Base-by-base conservation (phyloP, 2,113 vertebrate genomes). In the Todiramphus chloris region DNA sequence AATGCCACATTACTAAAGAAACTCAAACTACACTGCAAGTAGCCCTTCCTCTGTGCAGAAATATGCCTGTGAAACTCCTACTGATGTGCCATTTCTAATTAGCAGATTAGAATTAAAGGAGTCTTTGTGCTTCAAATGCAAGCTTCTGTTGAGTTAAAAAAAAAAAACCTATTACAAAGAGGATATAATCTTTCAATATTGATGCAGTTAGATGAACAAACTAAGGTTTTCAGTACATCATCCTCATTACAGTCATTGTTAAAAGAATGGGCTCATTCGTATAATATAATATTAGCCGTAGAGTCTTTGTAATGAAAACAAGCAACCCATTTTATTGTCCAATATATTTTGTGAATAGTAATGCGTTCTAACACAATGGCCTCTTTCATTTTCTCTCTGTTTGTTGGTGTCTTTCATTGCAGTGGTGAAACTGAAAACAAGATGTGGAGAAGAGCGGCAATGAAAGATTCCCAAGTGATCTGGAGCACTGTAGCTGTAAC, bases 211-310 rank as follows among this genome's bases (percentile, higher is more conserved):
- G 51, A 70, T 59, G 67, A 87, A 56, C 39, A 66, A 66, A 77
- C 66, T 79, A 59, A 39, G 44, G 50, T 59, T 89, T 83, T 79
- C 77, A 37, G 56, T 83, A 66, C 39, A 60, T 91, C 70, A 91
- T 62, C 44, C 74, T 84, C 33, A 75, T 90, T 83, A 87, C 6
- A 55, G 44, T 75, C 62, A 53, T 33, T 66, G 77, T 44, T 74
- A 60, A 83, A 95, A 77, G n/a, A 89, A 89, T 75, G 24, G 43
- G 53, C 89, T 86, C n/a, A 69, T 87, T 74, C 64, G 30, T 59
- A 20, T 78, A 91, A 72, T 56, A 77, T 56, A 72, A 58, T 64
- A 86, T 78, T 86, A 89, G 28, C 41, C 31, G 24, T 28, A 51
- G 53, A 69, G 62, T 15, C 50, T 60, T 46, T 24, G 60, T 64